A percentile compares a stretch with the other conserved stretches of the same genome.
Evolutionary conservation across 2,888 invertebrate species (phyloP).

Genomic region (Drosophila multiciliata): DNA sequence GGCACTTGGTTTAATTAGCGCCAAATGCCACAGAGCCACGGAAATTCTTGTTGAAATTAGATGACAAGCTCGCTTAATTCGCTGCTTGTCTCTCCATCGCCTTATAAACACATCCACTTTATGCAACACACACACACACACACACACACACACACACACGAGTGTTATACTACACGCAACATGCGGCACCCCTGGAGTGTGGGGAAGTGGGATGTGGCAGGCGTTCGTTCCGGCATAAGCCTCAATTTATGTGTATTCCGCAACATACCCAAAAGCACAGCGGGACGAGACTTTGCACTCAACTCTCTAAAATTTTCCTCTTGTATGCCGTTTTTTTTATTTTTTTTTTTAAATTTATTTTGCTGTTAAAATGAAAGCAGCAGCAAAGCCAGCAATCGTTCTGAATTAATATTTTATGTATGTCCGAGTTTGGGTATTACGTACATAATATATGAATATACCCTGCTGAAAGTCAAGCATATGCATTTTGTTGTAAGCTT

Average conservation of each 20-base stretch:
- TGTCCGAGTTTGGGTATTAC: conserved; percentile 13
- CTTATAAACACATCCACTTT: conserved; percentile 54
- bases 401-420: conserved; percentile 61
- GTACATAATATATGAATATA: conserved; percentile 25
- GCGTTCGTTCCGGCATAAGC: conserved; percentile 4
- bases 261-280: conserved; percentile 66
- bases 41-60: conserved; percentile 65
- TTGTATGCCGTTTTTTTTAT: conserved; percentile 20
- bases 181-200: conserved; percentile 42
- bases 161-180: conserved; percentile 64
- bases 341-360: conserved; percentile 40
- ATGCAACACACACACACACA: conserved; percentile 36
- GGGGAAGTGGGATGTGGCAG: background rate
- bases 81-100: conserved; percentile 36
- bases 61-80: conserved; percentile 50
- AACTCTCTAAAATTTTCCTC: conserved; percentile 32
- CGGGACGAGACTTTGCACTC: conserved; percentile 44
- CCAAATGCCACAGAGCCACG: conserved; percentile 59
- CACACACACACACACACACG: conserved; percentile 37
- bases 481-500: background rate
- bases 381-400: conserved; percentile 65
- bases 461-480: conserved; percentile 25
- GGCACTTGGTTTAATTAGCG: conserved; percentile 76
- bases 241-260: conserved; percentile 59
- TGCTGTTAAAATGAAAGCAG: conserved; percentile 73